These are phyloP conservation scores for Bradypus variegatus DNA, from an alignment of 2,797 vertebrate genomes.

Conservation along the genomic window DNA sequence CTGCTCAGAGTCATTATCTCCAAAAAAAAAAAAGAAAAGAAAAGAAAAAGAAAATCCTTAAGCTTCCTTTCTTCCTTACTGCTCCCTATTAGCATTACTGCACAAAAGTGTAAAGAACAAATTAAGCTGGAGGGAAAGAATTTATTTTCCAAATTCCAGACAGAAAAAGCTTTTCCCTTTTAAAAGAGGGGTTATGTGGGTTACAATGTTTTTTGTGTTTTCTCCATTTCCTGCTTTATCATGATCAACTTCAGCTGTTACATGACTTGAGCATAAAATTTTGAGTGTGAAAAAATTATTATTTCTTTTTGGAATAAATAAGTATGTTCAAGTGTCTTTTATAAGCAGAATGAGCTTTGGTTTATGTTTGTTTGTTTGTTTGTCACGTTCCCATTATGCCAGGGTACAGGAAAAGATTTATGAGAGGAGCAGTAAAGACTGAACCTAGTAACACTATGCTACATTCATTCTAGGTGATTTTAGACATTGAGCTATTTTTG, in stretches of 20 bases:
- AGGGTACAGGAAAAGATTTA: constrained; percentile 20
- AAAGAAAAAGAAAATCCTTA: constrained; percentile 7
- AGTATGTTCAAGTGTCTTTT: not conserved
- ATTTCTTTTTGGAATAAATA: constrained; percentile 2
- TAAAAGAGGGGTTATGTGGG: constrained; percentile 19
- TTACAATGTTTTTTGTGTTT: constrained; percentile 34
- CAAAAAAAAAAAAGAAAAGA: not conserved
- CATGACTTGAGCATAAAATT: constrained; percentile 1
- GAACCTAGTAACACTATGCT: not conserved
- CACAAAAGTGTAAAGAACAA: constrained; percentile 30
- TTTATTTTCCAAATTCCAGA: constrained; percentile 47
- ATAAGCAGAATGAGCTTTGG: constrained; percentile 8
- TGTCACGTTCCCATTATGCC: not conserved
- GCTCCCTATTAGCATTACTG: not conserved
- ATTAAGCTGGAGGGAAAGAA: constrained; percentile 44
- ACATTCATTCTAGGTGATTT: not conserved
- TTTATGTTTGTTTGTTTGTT: constrained; percentile 15
- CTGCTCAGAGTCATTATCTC: constrained; percentile 6
- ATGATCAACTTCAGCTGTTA: constrained; percentile 43
- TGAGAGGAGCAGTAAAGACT: not conserved
- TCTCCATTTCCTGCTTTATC: constrained; percentile 48
- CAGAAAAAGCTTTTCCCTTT: constrained; percentile 45
- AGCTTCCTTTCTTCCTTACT: not conserved
- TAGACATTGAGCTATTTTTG: not conserved
- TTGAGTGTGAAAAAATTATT: constrained; percentile 17